phyloP scores from a whole-genome alignment of 2,888 invertebrate genomes.

The Mamestra brassicae region DNA sequence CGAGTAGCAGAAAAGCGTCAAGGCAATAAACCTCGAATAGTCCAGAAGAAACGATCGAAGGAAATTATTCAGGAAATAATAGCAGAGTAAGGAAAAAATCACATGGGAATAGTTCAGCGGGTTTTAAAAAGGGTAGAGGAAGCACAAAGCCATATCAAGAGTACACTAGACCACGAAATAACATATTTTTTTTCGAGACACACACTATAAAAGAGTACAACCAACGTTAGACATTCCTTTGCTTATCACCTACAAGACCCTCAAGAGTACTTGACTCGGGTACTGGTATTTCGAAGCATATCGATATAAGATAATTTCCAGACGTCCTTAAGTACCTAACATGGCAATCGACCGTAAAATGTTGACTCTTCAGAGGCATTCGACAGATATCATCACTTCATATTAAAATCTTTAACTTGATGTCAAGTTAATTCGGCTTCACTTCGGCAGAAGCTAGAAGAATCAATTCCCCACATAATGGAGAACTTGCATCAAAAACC shows the following conservation, averaged over 20 bases:
- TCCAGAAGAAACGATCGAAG: not conserved
- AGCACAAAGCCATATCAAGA: not conserved
- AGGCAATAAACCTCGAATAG: not conserved
- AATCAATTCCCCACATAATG: not conserved
- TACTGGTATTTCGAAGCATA: slow-evolving; percentile 5
- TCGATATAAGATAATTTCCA: slow-evolving; percentile 8
- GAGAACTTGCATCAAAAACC: not conserved
- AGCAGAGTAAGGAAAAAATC: not conserved
- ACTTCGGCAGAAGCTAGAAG: not conserved
- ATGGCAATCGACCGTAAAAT: not conserved
- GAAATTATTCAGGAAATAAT: not conserved
- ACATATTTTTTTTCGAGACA: not conserved
- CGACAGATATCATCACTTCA: not conserved
- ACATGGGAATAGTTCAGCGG: not conserved
- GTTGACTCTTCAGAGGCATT: slow-evolving; percentile 24
- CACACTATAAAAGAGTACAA: slow-evolving; percentile 10
- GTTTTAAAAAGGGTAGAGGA: not conserved
- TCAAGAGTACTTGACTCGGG: slow-evolving; percentile 12
- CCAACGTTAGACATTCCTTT: slow-evolving; percentile 18
- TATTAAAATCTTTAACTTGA: not conserved
- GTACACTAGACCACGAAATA: not conserved
- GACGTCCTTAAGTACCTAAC: not conserved
- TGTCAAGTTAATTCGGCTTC: not conserved
- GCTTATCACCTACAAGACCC: slow-evolving; percentile 21
- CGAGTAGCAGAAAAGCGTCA: too few species aligned